Evolutionary conservation across 2,888 invertebrate species (phyloP), one percentile per base, ranked within the genome.

Genomic region (Thumatha senex): DNA sequence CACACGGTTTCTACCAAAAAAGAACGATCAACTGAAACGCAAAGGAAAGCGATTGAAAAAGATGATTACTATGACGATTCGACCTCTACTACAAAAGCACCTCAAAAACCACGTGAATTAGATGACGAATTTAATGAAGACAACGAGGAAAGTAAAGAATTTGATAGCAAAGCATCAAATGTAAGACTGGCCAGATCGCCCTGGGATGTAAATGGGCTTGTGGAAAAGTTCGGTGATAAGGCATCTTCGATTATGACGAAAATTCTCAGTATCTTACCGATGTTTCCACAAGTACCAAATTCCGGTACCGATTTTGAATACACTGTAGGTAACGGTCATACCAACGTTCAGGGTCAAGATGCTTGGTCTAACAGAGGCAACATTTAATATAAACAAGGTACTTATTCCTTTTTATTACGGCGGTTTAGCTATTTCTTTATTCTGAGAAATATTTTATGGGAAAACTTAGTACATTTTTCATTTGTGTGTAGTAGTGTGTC

Each of bases 41-140:
- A 47, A 7, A 73, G 60, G 38, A 77, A 76, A 60, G 42, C 54
- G 14, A 58, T 51, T 0, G 59, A 73, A 7, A 74, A 75, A 38
- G 74, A 79, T 12, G 81, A 82, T 48, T 80, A 83, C 54, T 81
- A 84, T 18, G 84, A 82, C 33, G 74, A 80, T 18, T 40, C 55
- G 1, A 65, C 67, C 14, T 74, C 71, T 13, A 67, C 67, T 4
- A 65, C 66, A 1, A 73, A 62, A 49, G 38, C 42, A 11, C 38
- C 64, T 15, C 67, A 67, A 42, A 72, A 68, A 43, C 5, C 46
- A 8, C 58, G 57, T 12, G 67, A 70, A 1, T 12, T 51, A 7
- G 74, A 74, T 4, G 76, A 75, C 10, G 75, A 76, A 9, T 62
- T 71, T 13, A 67, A 67, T 46, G 79, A 82, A 1, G 79, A 78